Evolutionary conservation across 2,797 vertebrate genomes (phyloP).

Genomic region (Pogonophryne albipinna): DNA sequence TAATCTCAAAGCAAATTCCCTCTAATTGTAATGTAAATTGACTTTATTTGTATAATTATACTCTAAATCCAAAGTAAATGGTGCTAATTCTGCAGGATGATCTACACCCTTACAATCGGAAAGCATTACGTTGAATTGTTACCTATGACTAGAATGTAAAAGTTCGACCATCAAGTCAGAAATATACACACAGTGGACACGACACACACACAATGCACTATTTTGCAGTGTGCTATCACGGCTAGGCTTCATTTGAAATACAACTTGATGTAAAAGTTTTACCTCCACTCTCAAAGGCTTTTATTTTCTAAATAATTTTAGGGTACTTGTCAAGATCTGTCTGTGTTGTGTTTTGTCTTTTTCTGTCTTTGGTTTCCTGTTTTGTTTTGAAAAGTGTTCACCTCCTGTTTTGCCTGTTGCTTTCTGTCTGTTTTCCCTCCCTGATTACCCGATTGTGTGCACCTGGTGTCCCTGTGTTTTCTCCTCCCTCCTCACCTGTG

Average conservation of each 20-base stretch:
- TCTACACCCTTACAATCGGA: slow-evolving; percentile 19
- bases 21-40: slow-evolving; percentile 53
- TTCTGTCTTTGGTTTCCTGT: no score
- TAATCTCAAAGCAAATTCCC: slow-evolving; percentile 44
- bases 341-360: no score
- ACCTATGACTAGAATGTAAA: background rate
- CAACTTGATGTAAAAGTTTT: background rate
- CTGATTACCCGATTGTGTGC: no score
- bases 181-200: background rate
- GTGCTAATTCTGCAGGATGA: slow-evolving; percentile 35
- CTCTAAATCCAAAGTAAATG: slow-evolving; percentile 42
- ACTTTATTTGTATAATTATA: slow-evolving; percentile 26
- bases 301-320: background rate
- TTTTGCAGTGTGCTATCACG: background rate
- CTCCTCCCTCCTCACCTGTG: no score
- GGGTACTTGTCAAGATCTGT: no score
- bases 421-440: no score
- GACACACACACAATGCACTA: background rate
- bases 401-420: no score
- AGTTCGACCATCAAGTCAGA: background rate
- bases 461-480: no score
- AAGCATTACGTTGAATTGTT: background rate
- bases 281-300: background rate
- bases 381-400: no score
- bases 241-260: background rate